Base-by-base conservation (phyloP, 2,113 vertebrate genomes). In the Cyanocitta stelleri region DNA sequence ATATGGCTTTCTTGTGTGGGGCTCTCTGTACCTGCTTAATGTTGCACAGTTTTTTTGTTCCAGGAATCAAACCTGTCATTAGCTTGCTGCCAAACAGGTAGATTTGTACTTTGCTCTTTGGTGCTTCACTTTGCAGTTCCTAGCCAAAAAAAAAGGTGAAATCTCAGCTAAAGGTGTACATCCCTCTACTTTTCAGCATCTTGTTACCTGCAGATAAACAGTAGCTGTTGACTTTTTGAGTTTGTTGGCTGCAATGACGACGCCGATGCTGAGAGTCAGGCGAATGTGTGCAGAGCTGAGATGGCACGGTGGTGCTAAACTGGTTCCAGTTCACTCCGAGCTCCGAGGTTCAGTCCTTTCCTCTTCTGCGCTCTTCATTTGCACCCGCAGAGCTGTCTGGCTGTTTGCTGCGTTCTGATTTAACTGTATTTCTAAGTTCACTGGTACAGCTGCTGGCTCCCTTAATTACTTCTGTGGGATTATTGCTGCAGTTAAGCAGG, bases 41-140 rank as follows among this genome's bases (percentile, higher is more conserved):
- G 95, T 93, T 96, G 51, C 78, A 64, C 89, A 95, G 96, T 14
- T 90, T 91, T 93, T 91, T 93, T 92, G 90, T 98, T 96, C 95
- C 96, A 97, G 97, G 96, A 97, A 89, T 96, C 91, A 96, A 96
- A 85, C 93, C 90, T 94, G 62, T 85, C 82, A 76, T 97, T 95
- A 95, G 77, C 89, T 91, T 1, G 19, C 92, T 89, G 67, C 74
- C 2, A 12, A 92, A 88, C 9, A 44, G 77, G 29, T 77, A 82
- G 85, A 54, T 75, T 73, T 95, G 87, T 86, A 54, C 89, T 83
- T 88, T 27, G 44, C 56, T 51, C 5, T 80, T 63, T 83, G 76
- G 46, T 94, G 75, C 76, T 78, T 87, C 19, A 24, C 2, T 63
- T 30, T 1, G 6, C 79, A 49, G 87, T 29, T 92, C 58, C 49